phyloP scores from a whole-genome alignment of 2,888 invertebrate species.

The Patella pellucida region DNA sequence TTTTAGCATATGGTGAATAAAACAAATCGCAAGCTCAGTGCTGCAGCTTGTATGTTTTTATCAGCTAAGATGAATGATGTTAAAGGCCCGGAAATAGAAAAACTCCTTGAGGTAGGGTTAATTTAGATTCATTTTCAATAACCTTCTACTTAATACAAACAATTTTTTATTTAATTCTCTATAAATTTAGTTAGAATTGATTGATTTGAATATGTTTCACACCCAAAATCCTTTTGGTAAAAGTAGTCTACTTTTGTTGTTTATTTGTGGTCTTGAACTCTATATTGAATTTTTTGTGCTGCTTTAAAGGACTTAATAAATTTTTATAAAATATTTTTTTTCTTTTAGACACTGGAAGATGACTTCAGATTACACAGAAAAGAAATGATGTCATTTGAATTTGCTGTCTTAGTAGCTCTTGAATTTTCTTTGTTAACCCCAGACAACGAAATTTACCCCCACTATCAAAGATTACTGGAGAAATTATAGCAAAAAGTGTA shows the following conservation, averaged over 20 bases:
- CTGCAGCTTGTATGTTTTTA: conserved; percentile 92
- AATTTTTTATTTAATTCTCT: no score
- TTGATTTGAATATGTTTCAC: no score
- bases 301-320: neutral
- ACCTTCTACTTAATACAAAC: no score
- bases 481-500: conserved; percentile 1
- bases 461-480: conserved; percentile 93
- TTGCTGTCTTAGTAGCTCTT: conserved; percentile 92
- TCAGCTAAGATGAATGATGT: conserved; percentile 98
- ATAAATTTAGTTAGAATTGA: no score
- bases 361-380: conserved; percentile 91
- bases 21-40: conserved; percentile 93
- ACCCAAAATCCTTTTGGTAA: no score
- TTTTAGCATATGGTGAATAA: conserved; percentile 86
- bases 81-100: conserved; percentile 88
- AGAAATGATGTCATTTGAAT: conserved; percentile 91
- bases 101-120: conserved; percentile 84
- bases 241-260: no score
- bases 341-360: conserved; percentile 86
- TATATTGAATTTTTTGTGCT: neutral
- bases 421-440: conserved; percentile 95
- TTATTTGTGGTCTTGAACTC: no score
- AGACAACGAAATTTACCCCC: conserved; percentile 91
- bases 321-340: conserved; percentile 17
- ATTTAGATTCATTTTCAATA: no score